phyloP scores from a whole-genome alignment of 2,113 vertebrate genomes.

The Mystacornis crossleyi region DNA sequence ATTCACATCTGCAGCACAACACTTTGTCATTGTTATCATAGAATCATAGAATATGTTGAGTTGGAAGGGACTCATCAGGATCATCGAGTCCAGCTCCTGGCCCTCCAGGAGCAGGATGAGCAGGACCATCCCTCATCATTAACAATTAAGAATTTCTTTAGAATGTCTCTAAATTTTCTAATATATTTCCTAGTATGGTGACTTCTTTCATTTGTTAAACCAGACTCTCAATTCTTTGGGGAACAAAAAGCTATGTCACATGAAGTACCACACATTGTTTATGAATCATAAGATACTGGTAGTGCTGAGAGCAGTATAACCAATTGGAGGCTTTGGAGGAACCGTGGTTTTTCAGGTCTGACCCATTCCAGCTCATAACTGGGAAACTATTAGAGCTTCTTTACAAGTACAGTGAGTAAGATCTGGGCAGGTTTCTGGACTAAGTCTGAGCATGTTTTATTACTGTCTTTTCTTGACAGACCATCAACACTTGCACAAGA shows the following conservation, averaged over 20 bases:
- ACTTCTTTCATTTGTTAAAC: background rate
- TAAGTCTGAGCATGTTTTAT: background rate
- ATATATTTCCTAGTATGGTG: background rate
- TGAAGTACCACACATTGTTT: background rate
- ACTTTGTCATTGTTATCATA: background rate
- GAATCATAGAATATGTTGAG: background rate
- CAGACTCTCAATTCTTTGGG: background rate
- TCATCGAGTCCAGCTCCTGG: background rate
- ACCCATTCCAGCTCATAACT: background rate
- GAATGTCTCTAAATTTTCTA: background rate
- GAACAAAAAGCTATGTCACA: background rate
- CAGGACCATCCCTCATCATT: background rate
- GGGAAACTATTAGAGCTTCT: background rate
- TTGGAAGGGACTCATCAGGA: background rate
- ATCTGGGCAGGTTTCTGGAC: background rate
- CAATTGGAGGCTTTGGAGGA: background rate
- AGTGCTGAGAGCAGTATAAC: background rate
- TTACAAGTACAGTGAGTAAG: background rate
- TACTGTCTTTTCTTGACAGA: background rate
- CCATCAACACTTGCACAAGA: background rate
- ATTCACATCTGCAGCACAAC: background rate
- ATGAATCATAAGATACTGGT: background rate
- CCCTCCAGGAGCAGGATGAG: too few species aligned
- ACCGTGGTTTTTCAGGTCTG: background rate
- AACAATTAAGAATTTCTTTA: background rate